These are phyloP conservation scores for Sinocyclocheilus rhinocerous DNA, from an alignment of 2,113 vertebrate genomes.

Conservation along the genomic window DNA sequence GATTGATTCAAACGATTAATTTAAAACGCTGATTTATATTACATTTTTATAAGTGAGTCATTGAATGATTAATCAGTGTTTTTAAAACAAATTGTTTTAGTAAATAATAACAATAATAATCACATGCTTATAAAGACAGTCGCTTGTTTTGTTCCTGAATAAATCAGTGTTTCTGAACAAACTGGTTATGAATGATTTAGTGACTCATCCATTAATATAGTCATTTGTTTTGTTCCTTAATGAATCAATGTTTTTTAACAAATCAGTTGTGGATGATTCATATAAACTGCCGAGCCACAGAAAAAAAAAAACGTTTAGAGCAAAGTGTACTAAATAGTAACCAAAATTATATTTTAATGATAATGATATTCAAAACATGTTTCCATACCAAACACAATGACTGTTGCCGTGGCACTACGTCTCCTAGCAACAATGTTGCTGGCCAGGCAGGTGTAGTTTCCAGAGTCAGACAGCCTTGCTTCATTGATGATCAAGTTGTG, in stretches of 20 bases:
- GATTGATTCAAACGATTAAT: too few relatives aligned
- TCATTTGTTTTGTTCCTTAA: not conserved
- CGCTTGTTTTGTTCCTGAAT: not conserved
- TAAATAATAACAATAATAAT: too few relatives aligned
- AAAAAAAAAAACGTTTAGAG: not conserved
- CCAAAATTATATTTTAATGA: not conserved
- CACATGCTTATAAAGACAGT: too few relatives aligned
- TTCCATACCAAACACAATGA: slow-evolving; percentile 90
- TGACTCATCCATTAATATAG: not conserved
- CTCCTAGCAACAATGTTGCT: slow-evolving; percentile 94
- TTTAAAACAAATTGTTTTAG: too few relatives aligned
- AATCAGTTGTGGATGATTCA: not conserved
- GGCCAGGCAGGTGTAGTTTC: slow-evolving; percentile 95
- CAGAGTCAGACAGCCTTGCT: slow-evolving; percentile 90
- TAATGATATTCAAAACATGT: not conserved
- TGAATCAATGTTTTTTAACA: not conserved
- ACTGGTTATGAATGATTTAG: not conserved
- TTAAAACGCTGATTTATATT: too few relatives aligned
- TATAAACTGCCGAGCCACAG: not conserved
- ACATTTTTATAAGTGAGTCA: too few relatives aligned
- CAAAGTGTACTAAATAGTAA: not conserved
- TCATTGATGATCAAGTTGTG: slow-evolving; percentile 94
- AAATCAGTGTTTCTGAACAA: not conserved
- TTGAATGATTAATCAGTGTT: too few relatives aligned
- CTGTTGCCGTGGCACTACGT: slow-evolving; percentile 85